Evolutionary conservation across 2,113 vertebrate species (phyloP).

Genomic region (Notiomystis cincta): DNA sequence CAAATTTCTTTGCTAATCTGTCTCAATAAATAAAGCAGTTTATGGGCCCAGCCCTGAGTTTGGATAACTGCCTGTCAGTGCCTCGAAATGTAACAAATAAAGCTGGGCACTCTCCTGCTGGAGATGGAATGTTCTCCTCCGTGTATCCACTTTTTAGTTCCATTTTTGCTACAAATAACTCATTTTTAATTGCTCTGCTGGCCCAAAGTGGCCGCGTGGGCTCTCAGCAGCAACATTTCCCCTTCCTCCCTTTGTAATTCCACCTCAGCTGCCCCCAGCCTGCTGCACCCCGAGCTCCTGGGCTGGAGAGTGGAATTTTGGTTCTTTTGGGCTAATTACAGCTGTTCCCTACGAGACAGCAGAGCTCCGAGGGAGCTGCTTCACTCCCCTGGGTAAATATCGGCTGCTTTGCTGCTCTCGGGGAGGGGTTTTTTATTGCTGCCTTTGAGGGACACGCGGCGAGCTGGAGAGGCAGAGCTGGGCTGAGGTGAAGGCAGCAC

Average conservation of each 20-base stretch:
- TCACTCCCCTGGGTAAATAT: constrained; percentile 58
- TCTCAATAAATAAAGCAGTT: constrained; percentile 46
- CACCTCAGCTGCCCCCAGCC: background rate
- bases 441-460: constrained; percentile 38
- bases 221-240: constrained; percentile 33
- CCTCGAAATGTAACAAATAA: background rate
- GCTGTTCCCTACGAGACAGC: constrained; percentile 48
- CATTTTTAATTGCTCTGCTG: constrained; percentile 41
- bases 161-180: constrained; percentile 47
- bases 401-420: constrained; percentile 55
- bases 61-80: background rate
- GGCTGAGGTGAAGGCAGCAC: background rate
- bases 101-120: background rate
- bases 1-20: background rate
- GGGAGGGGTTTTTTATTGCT: constrained; percentile 47
- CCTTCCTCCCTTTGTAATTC: constrained; percentile 46
- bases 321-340: constrained; percentile 68
- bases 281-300: background rate
- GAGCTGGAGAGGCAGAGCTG: constrained; percentile 10
- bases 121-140: background rate
- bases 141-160: background rate
- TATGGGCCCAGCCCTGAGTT: constrained; percentile 5
- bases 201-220: constrained; percentile 46
- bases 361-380: constrained; percentile 67
- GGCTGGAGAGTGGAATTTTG: background rate